phyloP scores from a whole-genome alignment of 2,888 invertebrate species.

The Entomobrya proxima region DNA sequence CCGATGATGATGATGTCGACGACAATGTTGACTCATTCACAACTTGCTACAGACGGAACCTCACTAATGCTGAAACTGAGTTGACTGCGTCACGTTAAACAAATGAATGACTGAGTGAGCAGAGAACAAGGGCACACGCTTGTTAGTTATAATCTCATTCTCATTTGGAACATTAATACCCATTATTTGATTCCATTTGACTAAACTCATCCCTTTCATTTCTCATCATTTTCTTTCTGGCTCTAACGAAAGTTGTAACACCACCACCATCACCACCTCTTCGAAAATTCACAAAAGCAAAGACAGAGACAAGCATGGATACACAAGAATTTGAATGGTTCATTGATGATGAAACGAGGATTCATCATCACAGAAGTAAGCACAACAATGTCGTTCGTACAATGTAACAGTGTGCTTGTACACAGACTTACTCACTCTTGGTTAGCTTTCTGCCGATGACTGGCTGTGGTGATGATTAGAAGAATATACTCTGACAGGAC shows the following conservation, averaged over 20 bases:
- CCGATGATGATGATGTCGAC: neutral
- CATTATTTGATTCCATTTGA: conserved; percentile 72
- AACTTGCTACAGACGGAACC: neutral
- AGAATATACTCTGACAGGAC: conserved; percentile 2
- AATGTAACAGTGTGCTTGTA: too few species aligned
- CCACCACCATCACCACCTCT: conserved; percentile 24
- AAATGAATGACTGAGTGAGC: conserved; percentile 55
- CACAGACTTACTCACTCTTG: conserved; percentile 24
- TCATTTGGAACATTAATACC: conserved; percentile 73
- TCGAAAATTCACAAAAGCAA: neutral
- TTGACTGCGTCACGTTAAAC: neutral
- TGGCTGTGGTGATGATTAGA: neutral
- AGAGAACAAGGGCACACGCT: conserved; percentile 58
- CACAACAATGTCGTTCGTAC: neutral
- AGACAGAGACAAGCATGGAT: neutral
- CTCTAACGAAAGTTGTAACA: neutral
- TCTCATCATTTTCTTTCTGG: conserved; percentile 65
- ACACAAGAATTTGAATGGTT: conserved; percentile 32
- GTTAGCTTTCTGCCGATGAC: neutral
- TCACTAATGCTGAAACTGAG: too few species aligned
- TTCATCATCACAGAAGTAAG: neutral
- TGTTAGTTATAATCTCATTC: conserved; percentile 72
- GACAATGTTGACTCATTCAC: conserved; percentile 57
- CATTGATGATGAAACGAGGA: conserved; percentile 21
- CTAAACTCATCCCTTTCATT: conserved; percentile 72